These are phyloP conservation scores for Vesta saturnalis DNA, from an alignment of 2,888 invertebrate genomes.

Conservation along the genomic window DNA sequence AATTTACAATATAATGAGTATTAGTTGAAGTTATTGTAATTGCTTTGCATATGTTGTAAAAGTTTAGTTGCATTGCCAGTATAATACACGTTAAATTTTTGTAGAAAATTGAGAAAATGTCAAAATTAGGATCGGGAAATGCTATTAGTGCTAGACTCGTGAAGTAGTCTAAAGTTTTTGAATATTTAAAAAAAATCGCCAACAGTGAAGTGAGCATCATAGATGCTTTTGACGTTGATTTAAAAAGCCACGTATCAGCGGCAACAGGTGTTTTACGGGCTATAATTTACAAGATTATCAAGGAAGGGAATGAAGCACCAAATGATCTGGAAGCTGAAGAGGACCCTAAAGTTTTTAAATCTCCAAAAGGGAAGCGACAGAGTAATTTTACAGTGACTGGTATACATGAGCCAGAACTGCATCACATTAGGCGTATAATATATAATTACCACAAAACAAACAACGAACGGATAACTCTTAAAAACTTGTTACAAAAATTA, in stretches of 20 bases:
- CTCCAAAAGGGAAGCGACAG: neutral
- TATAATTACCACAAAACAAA: neutral
- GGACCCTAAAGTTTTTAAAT: neutral
- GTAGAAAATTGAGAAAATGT: too few species aligned
- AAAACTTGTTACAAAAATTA: too few species aligned
- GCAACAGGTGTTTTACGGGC: neutral
- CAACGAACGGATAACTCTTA: neutral
- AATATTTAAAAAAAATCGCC: neutral
- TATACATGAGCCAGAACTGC: neutral
- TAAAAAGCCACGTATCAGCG: neutral
- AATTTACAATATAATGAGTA: too few species aligned
- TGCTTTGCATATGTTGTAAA: too few species aligned
- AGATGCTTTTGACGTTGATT: neutral
- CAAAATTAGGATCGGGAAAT: neutral
- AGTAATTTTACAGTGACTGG: neutral
- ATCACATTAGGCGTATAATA: neutral
- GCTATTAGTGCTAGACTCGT: neutral
- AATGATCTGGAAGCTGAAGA: too few species aligned
- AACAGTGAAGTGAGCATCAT: neutral
- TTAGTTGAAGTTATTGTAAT: too few species aligned
- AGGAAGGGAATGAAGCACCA: neutral
- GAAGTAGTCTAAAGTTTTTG: neutral
- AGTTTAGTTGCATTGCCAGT: neutral
- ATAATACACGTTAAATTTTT: neutral
- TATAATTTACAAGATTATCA: neutral